Conservation (phyloP, 2,113 vertebrate genomes). For the Nansenia antarctica region DNA sequence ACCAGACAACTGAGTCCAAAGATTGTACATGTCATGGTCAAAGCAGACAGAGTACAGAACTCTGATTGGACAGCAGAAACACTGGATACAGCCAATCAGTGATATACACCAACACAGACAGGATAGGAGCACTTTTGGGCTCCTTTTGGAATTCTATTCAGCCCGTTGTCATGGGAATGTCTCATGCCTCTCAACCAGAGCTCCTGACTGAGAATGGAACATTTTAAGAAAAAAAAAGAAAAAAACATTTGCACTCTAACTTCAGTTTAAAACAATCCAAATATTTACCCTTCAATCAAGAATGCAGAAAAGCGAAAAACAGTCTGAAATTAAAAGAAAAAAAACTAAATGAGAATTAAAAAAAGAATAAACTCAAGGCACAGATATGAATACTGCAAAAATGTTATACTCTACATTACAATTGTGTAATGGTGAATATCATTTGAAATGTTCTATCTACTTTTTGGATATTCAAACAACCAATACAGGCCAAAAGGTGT, state of each 20-base stretch:
- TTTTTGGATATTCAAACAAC: conserved; percentile 11
- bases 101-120: background rate
- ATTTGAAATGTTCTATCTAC: conserved; percentile 20
- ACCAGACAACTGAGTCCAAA: background rate
- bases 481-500: background rate
- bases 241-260: conserved; percentile 30
- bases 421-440: conserved; percentile 43
- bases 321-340: no score
- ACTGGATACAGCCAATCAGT: background rate
- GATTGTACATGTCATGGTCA: background rate
- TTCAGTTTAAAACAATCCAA: conserved; percentile 39
- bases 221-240: conserved; percentile 14
- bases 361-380: conserved; percentile 67
- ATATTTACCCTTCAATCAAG: conserved; percentile 44
- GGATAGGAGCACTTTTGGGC: background rate
- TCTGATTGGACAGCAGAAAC: conserved; percentile 1
- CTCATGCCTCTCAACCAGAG: background rate
- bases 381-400: conserved; percentile 74
- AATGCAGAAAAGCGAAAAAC: conserved; percentile 46
- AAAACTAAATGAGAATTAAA: conserved; percentile 20
- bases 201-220: background rate
- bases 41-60: background rate
- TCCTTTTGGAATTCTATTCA: background rate
- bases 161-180: background rate
- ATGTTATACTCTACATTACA: conserved; percentile 52